Evolutionary conservation across 1,140 invertebrate species (phyloP).

Genomic region (Lasioglossum albipes): DNA sequence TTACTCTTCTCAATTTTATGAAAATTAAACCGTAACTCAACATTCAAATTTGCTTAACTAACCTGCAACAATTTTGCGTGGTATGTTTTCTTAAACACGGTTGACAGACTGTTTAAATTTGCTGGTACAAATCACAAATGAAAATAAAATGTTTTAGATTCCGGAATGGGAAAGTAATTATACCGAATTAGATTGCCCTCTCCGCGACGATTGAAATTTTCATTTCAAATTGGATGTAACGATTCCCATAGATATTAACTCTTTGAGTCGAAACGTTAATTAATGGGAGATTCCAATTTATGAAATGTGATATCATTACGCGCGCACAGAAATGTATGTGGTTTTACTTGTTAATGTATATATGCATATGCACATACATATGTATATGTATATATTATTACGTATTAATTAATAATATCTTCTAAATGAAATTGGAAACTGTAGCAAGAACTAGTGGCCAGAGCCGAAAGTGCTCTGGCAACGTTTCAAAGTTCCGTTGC

Average conservation of each 20-base stretch:
- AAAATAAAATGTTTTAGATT: no score
- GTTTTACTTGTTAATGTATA: background rate
- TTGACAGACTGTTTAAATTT: no score
- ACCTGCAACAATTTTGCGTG: no score
- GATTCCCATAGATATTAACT: background rate
- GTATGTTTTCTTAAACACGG: no score
- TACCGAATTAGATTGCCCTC: background rate
- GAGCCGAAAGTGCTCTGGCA: slow-evolving; percentile 14
- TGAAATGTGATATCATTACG: background rate
- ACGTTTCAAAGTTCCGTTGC: slow-evolving; percentile 26
- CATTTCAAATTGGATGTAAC: background rate
- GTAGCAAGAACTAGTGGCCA: slow-evolving; percentile 25
- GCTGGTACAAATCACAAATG: no score
- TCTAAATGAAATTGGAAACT: slow-evolving; percentile 30
- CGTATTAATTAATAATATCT: slow-evolving; percentile 30
- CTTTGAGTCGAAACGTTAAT: slow-evolving; percentile 13
- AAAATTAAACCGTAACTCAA: no score
- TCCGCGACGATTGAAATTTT: background rate
- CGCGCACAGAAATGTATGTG: slow-evolving; percentile 2
- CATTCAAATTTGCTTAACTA: no score
- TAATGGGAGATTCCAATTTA: background rate
- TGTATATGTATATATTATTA: background rate
- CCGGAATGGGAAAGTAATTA: background rate
- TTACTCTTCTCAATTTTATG: no score
- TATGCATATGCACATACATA: no score